Evolutionary conservation across 2,113 vertebrate genomes (phyloP).

Genomic region (Suncus etruscus): DNA sequence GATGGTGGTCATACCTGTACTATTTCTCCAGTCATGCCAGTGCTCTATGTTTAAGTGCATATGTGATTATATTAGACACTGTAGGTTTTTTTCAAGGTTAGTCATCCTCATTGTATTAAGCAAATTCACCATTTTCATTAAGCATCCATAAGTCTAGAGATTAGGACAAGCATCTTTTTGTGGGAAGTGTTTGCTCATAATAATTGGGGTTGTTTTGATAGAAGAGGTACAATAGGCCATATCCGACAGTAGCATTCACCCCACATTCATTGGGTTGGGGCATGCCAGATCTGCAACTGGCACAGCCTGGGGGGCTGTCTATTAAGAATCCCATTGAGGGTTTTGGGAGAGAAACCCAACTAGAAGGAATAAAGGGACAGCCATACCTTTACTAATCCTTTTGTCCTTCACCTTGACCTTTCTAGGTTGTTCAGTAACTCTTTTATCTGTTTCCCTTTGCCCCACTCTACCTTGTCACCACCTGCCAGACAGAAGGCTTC

Average conservation of each 20-base stretch:
- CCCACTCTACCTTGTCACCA: background rate
- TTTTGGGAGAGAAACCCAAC: no score
- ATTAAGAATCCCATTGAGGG: background rate
- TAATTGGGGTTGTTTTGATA: no score
- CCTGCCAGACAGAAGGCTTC: background rate
- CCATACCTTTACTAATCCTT: background rate
- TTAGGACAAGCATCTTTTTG: background rate
- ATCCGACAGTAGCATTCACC: background rate
- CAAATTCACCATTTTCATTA: background rate
- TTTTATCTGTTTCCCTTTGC: background rate
- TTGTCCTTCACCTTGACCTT: background rate
- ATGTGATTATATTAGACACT: no score
- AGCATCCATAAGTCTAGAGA: background rate
- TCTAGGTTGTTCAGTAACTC: background rate
- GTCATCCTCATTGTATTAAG: background rate
- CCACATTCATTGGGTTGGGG: background rate
- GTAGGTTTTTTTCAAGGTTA: background rate
- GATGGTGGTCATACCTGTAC: no score
- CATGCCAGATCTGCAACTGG: background rate
- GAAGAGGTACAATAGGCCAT: background rate
- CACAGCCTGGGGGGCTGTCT: background rate
- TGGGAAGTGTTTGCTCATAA: background rate
- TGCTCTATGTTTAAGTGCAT: no score
- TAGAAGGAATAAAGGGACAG: background rate
- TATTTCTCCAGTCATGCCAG: no score